Evolutionary conservation across 2,888 invertebrate genomes (phyloP), one percentile per base, ranked within the genome.

Genomic region (Lithophane ornitopus): DNA sequence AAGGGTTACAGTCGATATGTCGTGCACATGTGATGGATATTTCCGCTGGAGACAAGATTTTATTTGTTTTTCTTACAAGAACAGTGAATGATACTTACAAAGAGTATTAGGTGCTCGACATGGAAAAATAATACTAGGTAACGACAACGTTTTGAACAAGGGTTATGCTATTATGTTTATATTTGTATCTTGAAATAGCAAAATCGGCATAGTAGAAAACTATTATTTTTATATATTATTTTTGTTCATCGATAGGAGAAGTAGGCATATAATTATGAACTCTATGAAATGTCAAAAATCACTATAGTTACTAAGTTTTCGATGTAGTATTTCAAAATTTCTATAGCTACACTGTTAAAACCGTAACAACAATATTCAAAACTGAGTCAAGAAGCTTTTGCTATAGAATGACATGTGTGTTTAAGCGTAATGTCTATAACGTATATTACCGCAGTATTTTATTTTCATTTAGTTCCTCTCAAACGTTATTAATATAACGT

Each of bases 1-100:
- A 89, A 93, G 94, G 95, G 95, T 95, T 86, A 84, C 87, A 88
- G 89, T 89, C 89, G 89, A 91, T 91, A 89, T 90, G 90, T 91
- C 90, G 84, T 84, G 72, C 74, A 73, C 82, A 87, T 87, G 67
- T 66, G 73, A 85, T 77, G 85, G 87, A 86, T 89, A 89, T 91
- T 89, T 78, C 82, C 88, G 84, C 85, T 84, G 75, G 78, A 87
- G 81, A 89, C 85, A 87, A 83, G 81, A 84, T 90, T 89, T 90
- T 91, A 87, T 89, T 88, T 90, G 76, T 86, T 80, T 82, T 74
- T 66, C 52, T 28, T 69, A 76, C 56, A 71, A 54, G 59, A 62
- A 74, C 39, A 75, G 80, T 73, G 54, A 62, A 71, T 59, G 22
- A 2, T 78, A 65, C 59, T 70, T 67, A 59, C 46, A 56, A 70